Evolutionary conservation across 1,140 invertebrate genomes (phyloP).

Genomic region (honey bee (Apis mellifera)): Amel_HAv3.1 CM009940.2:8142001-8142500

Average conservation of each 20-base stretch:
- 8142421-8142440: neutral
- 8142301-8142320: neutral
- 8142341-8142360: neutral
- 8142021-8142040: slow-evolving; percentile 39
- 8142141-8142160: slow-evolving; percentile 32
- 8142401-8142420: neutral
- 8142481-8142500: no score
- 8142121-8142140: slow-evolving; percentile 42
- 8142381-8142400: neutral
- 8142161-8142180: neutral
- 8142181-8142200: neutral
- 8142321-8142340: neutral
- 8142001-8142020: slow-evolving; percentile 43
- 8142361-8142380: neutral
- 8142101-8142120: slow-evolving; percentile 16
- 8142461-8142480: no score
- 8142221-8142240: neutral
- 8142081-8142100: slow-evolving; percentile 37
- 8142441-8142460: no score
- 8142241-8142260: neutral
- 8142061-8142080: slow-evolving; percentile 27
- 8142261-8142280: neutral
- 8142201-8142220: neutral
- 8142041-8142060: slow-evolving; percentile 44
- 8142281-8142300: neutral